Conservation (phyloP, 2,113 vertebrate genomes). For the Atractosteus spatula region DNA sequence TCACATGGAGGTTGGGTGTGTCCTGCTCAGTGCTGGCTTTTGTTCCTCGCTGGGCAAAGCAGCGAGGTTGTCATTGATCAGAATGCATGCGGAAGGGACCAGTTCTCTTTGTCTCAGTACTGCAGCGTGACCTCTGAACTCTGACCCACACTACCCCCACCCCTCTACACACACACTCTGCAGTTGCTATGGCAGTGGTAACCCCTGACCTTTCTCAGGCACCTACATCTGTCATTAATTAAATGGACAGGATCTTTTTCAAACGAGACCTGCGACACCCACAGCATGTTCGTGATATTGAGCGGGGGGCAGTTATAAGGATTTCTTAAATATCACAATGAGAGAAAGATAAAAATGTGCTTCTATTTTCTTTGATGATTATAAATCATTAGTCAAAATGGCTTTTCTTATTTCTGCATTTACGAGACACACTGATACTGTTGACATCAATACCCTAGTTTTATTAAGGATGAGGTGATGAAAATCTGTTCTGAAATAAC, state of each 20-base stretch:
- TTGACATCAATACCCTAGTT: too few species aligned
- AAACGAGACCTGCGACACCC: slow-evolving; percentile 18
- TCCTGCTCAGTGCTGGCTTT: slow-evolving; percentile 28
- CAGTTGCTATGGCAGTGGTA: slow-evolving; percentile 66
- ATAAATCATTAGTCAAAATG: too few species aligned
- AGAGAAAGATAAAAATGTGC: too few species aligned
- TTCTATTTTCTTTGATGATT: too few species aligned
- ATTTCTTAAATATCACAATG: too few species aligned
- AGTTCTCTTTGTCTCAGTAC: slow-evolving; percentile 66
- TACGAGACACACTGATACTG: too few species aligned
- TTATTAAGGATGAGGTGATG: too few species aligned
- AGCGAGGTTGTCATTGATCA: slow-evolving; percentile 50
- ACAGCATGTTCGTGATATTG: slow-evolving; percentile 26
- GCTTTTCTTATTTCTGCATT: too few species aligned
- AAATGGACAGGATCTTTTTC: slow-evolving; percentile 56
- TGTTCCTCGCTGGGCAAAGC: slow-evolving; percentile 19
- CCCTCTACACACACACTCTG: slow-evolving; percentile 42
- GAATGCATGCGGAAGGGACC: slow-evolving; percentile 56
- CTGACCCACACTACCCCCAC: slow-evolving; percentile 52
- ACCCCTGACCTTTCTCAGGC: slow-evolving; percentile 66
- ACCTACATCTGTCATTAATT: slow-evolving; percentile 82
- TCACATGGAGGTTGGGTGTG: too few species aligned
- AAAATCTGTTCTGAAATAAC: too few species aligned
- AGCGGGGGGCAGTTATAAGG: too few species aligned
- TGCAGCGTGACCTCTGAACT: slow-evolving; percentile 70